Percentiles rank a stretch among this genome's conserved stretches.
phyloP scores from a whole-genome alignment of 2,113 vertebrate genomes.

The Microtus montanus region DNA sequence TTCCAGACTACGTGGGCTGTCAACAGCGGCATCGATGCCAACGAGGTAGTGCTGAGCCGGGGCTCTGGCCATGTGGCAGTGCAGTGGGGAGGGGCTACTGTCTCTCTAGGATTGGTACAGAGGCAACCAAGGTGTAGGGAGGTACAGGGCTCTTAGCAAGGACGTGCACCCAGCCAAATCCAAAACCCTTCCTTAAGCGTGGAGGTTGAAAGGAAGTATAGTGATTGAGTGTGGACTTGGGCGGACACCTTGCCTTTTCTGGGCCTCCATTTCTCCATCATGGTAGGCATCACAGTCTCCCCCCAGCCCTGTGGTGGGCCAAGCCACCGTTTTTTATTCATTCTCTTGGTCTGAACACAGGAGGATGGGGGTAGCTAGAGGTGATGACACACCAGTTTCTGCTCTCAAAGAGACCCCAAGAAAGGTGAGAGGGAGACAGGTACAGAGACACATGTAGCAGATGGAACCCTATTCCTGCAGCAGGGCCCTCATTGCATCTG shows the following conservation, averaged over 20 bases:
- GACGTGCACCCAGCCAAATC: not conserved
- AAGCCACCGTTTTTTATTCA: not conserved
- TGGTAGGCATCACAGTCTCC: not conserved
- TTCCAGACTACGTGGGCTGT: conserved; percentile 99
- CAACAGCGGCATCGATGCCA: conserved; percentile 97
- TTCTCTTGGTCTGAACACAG: not conserved
- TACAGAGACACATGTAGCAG: not conserved
- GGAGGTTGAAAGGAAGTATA: not conserved
- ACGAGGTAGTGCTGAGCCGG: conserved; percentile 88
- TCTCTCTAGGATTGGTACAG: not conserved
- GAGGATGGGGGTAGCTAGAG: not conserved
- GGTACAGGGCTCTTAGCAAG: not conserved
- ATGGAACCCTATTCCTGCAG: not conserved
- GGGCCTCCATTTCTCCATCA: not conserved
- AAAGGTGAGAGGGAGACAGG: not conserved
- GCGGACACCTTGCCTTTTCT: not conserved
- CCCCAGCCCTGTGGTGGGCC: too few species aligned
- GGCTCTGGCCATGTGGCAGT: rapidly evolving
- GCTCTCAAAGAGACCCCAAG: not conserved
- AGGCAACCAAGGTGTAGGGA: not conserved
- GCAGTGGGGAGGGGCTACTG: rapidly evolving
- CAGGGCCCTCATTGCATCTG: not conserved
- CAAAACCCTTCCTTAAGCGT: not conserved
- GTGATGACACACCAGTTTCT: not conserved
- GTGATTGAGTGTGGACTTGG: not conserved